A percentile compares a stretch with the other conserved stretches of the same genome.
phyloP scores from a whole-genome alignment of 2,797 vertebrate genomes.

The Enteromius anoplus region DNA sequence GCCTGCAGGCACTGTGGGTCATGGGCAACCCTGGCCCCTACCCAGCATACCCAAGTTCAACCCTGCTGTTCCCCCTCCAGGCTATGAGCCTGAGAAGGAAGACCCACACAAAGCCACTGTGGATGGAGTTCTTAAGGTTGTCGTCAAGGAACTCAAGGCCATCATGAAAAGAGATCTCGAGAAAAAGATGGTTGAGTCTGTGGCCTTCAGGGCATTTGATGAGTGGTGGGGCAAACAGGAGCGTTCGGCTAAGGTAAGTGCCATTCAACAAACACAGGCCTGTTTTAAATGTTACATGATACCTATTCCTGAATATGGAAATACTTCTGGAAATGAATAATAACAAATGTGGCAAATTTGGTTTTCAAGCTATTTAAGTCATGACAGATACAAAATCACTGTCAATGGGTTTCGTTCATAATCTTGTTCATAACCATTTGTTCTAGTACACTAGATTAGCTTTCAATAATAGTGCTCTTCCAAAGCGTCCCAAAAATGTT shows the following conservation, averaged over 20 bases:
- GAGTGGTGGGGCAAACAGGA: slow-evolving; percentile 99
- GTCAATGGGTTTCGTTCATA: not conserved
- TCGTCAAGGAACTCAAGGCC: slow-evolving; percentile 96
- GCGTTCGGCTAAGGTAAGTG: slow-evolving; percentile 89
- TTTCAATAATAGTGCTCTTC: not conserved
- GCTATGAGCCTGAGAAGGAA: slow-evolving; percentile 92
- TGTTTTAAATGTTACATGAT: slow-evolving; percentile 26
- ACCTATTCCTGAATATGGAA: not conserved
- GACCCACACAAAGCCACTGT: slow-evolving; percentile 97
- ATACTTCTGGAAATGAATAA: slow-evolving; percentile 4
- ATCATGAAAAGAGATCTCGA: slow-evolving; percentile 99
- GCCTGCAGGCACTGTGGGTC: slow-evolving; percentile 68
- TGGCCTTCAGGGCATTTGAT: slow-evolving; percentile 95
- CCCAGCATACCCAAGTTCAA: slow-evolving; percentile 90
- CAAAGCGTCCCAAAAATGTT: not conserved
- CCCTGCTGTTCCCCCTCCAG: slow-evolving; percentile 93
- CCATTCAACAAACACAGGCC: not conserved
- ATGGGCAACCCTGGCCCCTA: slow-evolving; percentile 88
- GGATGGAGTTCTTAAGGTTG: slow-evolving; percentile 92
- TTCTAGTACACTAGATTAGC: not conserved
- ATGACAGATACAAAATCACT: not conserved
- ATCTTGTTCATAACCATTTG: not conserved
- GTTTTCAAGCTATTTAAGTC: not conserved
- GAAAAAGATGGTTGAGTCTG: slow-evolving; percentile 98
- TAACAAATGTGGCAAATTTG: slow-evolving; percentile 8